Base-by-base conservation (phyloP, 2,888 invertebrate genomes). In the Drosophila subquinaria region DNA sequence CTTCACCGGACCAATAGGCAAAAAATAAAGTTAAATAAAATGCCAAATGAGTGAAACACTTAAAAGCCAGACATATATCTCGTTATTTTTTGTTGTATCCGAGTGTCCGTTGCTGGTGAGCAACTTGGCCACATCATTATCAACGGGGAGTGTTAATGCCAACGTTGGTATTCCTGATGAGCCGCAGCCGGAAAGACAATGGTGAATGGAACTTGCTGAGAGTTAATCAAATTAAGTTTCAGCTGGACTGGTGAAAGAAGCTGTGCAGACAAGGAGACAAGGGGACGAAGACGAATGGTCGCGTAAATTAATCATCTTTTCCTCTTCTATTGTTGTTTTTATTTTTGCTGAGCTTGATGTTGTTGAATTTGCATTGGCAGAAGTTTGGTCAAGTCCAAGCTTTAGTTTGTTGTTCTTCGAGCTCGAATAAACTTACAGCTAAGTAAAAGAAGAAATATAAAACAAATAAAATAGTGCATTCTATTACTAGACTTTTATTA, bases 151-250 rank as follows among this genome's bases (percentile, higher is more conserved):
- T 52, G 50, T 15, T 48, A 66, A 10, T 43, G 38, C 64, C 51
- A 63, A 40, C 27, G 50, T 62, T 57, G 17, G 43, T 50, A 23
- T 47, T 69, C 66, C 53, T 79, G 76, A 76, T 86, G 81, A 83
- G 69, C 64, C 76, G 47, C 70, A 76, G 66, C 69, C 70, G 64
- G 70, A 73, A 85, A 81, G 74, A 83, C 76, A 82, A 83, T 47
- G 48, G 62, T 53, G 45, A 38, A 27, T 60, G 35, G 56, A 67
- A 76, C 62, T 70, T 68, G 73, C 76, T 76, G 65, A 71, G 69
- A 80, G 82, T 88, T 88, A 88, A 86, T 86, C 79, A 89, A 86
- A 86, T 86, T 86, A 88, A 88, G 88, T 76, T 79, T 84, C 60
- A 73, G 57, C 67, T 57, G 73, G 50, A 68, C 69, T 70, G 73